Evolutionary conservation across 2,797 vertebrate genomes (phyloP).

Genomic region (Synaphobranchus kaupii): DNA sequence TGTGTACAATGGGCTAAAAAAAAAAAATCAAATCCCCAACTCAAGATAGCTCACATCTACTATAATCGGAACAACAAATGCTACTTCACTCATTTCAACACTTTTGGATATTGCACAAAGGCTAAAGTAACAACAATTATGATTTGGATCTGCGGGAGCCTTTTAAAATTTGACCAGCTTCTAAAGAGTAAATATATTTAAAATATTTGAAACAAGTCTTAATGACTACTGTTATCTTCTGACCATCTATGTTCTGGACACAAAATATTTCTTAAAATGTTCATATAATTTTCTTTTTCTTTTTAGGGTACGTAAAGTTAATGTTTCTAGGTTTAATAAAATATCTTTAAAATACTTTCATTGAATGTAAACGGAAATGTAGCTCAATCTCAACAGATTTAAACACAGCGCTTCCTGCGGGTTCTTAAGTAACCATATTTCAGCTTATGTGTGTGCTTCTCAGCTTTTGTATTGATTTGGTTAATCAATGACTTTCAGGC

Average conservation of each 20-base stretch:
- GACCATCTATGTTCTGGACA: too few relatives aligned
- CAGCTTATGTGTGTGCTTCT: background rate
- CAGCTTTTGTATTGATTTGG: slow-evolving; percentile 4
- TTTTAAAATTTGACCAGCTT: too few relatives aligned
- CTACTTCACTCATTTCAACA: too few relatives aligned
- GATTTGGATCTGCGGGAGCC: too few relatives aligned
- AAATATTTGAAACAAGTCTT: too few relatives aligned
- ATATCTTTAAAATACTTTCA: background rate
- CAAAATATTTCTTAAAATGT: too few relatives aligned
- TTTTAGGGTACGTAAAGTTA: background rate
- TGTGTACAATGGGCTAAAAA: background rate
- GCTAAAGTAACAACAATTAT: background rate
- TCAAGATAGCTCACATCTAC: background rate
- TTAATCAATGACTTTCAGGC: slow-evolving; percentile 3
- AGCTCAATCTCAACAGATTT: background rate
- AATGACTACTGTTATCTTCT: too few relatives aligned
- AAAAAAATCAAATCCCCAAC: background rate
- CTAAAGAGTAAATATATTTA: too few relatives aligned
- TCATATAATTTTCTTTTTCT: too few relatives aligned
- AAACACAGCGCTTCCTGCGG: background rate
- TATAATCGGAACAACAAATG: background rate
- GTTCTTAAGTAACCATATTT: background rate
- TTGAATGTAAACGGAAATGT: background rate
- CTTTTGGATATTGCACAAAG: background rate
- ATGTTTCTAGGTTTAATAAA: background rate